Conservation (phyloP, 2,797 vertebrate species). For the Scarus forsteni region DNA sequence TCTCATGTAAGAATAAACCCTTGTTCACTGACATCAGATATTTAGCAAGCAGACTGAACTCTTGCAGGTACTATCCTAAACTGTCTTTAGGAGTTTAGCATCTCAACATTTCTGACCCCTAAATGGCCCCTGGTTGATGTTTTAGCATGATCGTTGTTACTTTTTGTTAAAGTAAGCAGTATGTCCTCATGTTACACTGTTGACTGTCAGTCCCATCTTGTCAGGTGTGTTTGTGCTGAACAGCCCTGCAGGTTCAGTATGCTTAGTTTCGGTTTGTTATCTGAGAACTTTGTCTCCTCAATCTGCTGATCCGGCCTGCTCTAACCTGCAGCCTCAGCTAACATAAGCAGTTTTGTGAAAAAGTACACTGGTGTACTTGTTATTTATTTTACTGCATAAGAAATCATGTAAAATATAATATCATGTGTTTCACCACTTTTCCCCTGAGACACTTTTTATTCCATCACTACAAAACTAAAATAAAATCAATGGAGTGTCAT, state of each 20-base stretch:
- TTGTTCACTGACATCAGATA: too few relatives aligned
- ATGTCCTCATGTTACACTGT: too few relatives aligned
- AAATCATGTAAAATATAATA: background rate
- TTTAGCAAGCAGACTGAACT: too few relatives aligned
- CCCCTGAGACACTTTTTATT: background rate
- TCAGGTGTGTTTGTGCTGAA: slow-evolving; percentile 15
- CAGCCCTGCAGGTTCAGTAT: background rate
- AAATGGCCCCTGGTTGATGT: too few relatives aligned
- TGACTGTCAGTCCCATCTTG: too few relatives aligned
- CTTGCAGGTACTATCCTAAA: too few relatives aligned
- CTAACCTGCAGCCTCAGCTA: slow-evolving; percentile 11
- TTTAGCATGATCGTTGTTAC: too few relatives aligned
- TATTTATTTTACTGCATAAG: background rate
- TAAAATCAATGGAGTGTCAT: background rate
- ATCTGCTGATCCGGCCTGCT: background rate
- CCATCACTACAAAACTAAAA: background rate
- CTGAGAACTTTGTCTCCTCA: background rate
- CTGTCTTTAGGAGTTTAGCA: too few relatives aligned
- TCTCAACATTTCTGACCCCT: too few relatives aligned
- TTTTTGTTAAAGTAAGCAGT: too few relatives aligned
- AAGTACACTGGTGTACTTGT: background rate
- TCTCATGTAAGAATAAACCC: too few relatives aligned
- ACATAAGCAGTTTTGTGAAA: slow-evolving; percentile 20
- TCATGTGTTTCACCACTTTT: background rate
- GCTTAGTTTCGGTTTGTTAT: slow-evolving; percentile 17